These are phyloP conservation scores for Fratercula arctica DNA, from an alignment of 2,797 vertebrate species.

Conservation along the genomic window DNA sequence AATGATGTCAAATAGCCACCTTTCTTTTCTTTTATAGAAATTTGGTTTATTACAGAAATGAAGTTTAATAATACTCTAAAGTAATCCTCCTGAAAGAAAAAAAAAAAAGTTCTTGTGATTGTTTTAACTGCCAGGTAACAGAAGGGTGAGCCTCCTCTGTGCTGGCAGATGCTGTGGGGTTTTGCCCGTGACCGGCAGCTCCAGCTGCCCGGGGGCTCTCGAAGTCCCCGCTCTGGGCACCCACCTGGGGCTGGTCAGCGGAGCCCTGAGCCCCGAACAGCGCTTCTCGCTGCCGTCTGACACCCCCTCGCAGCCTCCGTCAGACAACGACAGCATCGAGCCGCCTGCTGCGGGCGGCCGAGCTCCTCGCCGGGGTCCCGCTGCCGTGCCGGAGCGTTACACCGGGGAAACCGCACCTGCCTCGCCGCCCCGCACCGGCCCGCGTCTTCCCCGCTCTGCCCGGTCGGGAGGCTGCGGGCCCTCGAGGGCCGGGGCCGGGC, in stretches of 20 bases:
- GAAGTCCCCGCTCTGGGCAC: background rate
- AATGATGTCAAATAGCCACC: accelerated
- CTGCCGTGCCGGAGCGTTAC: background rate
- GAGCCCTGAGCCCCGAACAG: background rate
- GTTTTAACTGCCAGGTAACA: background rate
- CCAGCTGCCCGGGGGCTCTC: too few relatives aligned
- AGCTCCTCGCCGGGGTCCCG: background rate
- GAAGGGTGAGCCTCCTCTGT: background rate
- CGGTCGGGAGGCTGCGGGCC: background rate
- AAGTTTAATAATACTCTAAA: background rate
- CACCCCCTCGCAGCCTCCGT: background rate
- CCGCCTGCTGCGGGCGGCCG: background rate
- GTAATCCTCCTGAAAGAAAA: background rate
- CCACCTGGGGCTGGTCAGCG: too few relatives aligned
- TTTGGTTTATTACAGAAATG: too few relatives aligned
- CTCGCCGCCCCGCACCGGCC: background rate
- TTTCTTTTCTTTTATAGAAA: background rate
- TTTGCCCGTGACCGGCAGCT: background rate
- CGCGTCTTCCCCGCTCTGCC: background rate
- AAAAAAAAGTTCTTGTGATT: background rate
- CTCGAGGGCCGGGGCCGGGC: background rate
- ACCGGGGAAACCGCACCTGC: too few relatives aligned
- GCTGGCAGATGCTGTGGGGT: background rate
- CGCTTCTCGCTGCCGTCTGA: background rate
- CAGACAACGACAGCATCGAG: background rate